Conservation (phyloP, 2,113 vertebrate species). For the Phoxinus phoxinus region DNA sequence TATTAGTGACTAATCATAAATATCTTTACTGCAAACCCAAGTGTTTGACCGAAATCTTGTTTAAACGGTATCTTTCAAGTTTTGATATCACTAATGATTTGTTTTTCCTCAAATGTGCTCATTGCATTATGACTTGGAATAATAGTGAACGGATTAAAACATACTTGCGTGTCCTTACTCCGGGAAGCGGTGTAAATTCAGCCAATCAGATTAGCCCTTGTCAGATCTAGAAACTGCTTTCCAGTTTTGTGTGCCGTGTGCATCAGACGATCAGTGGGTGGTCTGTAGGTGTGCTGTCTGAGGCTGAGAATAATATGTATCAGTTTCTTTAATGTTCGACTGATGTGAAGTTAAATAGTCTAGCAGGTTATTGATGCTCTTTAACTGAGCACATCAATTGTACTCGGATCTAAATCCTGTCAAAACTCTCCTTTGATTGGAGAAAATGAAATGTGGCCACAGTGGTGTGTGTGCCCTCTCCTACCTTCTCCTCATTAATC, state of each 20-base stretch:
- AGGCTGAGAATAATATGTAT: neutral
- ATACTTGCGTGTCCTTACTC: neutral
- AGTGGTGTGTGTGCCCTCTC: constrained; percentile 22
- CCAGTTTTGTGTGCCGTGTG: neutral
- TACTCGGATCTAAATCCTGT: constrained; percentile 14
- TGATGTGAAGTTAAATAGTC: constrained; percentile 3
- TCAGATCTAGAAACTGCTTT: neutral
- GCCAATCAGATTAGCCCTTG: neutral
- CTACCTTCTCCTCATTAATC: constrained; percentile 65
- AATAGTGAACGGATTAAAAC: neutral
- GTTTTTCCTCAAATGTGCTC: neutral
- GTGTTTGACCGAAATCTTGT: neutral
- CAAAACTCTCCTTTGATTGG: neutral
- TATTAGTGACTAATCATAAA: neutral
- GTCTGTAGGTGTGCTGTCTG: neutral
- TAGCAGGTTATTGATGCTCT: constrained; percentile 24
- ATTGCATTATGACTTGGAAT: neutral
- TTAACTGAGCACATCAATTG: neutral
- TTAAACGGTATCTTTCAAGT: neutral
- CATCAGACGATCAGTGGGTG: neutral
- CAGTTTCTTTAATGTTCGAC: constrained; percentile 2
- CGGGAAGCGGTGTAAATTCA: neutral
- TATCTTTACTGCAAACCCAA: neutral
- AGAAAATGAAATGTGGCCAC: neutral
- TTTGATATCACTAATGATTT: neutral